Evolutionary conservation across 1,140 invertebrate genomes (phyloP), one percentile per base, ranked within the genome.

Genomic region (Glossosoma conforme): DNA sequence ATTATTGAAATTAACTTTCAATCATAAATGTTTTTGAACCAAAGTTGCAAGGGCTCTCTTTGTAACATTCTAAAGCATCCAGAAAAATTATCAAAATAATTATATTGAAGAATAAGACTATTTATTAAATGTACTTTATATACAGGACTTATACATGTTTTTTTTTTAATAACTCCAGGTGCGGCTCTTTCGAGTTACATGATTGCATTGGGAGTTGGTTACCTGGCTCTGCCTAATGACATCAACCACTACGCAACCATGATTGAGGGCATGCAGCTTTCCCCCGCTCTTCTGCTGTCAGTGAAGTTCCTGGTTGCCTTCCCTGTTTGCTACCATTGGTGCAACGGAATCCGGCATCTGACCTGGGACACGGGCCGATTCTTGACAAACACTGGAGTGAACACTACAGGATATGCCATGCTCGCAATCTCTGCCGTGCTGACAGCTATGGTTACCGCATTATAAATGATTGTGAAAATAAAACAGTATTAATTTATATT

Each of bases 301-400:
- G 62, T 69, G 2, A 82, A 82, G 56, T 71, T 71, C 40, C 52
- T 76, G 11, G 58, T 87, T 22, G 82, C 81, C 40, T 74, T 82
- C 53, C 85, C 85, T 20, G 70, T 79, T 2, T 77, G 78, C 5
- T 87, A 78, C 56, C 85, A 88, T 56, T 77, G 77, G 41, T 77
- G 74, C 32, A 87, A 86, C 62, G 85, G 85, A 51, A 70, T 87
- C n/a, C 77, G 85, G 45, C 85, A 87, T 69, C 72, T 88, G 64
- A 60, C 76, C 21, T 87, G 85, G 85, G 85, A 87, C 59, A 72
- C 79, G 0, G 85, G 84, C 6, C 77, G 77, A 56, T 84, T 80
- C 52, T 72, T 87, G 13, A 77, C 81, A 21, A 80, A 86, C 18
- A 86, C 84, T 64, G 76, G 84, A 64, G 84, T 87, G 3, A 86